Evolutionary conservation across 64 coral and sea anemone species (phyloP).

Genomic region (Pachyseris speciosa): DNA sequence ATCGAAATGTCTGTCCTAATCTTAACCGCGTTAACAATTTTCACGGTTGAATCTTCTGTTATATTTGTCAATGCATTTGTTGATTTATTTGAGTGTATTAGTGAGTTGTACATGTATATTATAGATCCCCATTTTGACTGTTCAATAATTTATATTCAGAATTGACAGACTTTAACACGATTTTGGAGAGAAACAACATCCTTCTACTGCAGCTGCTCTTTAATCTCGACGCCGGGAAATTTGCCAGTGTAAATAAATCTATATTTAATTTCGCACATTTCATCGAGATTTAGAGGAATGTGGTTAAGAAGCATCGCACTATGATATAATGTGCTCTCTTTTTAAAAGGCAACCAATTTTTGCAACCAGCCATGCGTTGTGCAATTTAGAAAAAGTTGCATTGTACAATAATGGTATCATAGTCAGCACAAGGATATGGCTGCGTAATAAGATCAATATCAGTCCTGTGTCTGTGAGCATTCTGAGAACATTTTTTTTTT

Average conservation of each 20-base stretch:
- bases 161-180: background rate
- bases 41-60: background rate
- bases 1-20: background rate
- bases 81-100: background rate
- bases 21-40: background rate
- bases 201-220: background rate
- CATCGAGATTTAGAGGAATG: background rate
- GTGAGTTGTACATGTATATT: background rate
- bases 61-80: background rate
- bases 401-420: too few species aligned
- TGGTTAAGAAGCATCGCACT: background rate
- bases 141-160: constrained; percentile 5
- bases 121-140: background rate
- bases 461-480: too few species aligned
- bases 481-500: too few species aligned
- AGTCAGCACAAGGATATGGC: too few species aligned
- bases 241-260: background rate
- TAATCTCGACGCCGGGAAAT: background rate
- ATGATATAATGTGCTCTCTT: background rate
- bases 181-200: background rate
- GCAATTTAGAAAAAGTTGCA: too few species aligned
- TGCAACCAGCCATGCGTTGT: too few species aligned
- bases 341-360: too few species aligned
- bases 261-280: background rate
- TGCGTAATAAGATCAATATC: too few species aligned